Base-by-base conservation (phyloP, 2,888 invertebrate genomes). In the Leptarthrus brevirostris region DNA sequence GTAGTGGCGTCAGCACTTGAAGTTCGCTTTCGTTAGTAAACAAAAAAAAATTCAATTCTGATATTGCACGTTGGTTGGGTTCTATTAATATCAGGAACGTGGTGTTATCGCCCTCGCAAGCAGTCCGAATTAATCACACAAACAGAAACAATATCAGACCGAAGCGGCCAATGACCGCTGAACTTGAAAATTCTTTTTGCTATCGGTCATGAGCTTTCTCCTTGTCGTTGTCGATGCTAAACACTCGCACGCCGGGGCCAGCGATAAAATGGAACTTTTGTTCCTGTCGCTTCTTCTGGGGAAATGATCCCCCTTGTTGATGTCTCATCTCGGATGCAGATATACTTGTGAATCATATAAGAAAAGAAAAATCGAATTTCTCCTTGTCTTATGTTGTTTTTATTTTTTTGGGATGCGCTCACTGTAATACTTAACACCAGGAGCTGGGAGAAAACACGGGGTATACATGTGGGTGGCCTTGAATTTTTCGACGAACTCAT, bases 151-250 rank as follows among this genome's bases (percentile, higher is more conserved):
- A 66, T 66, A 66, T 66, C 47, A 44, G 36, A 26, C 18, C 22
- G 10, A 5, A 10, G 24, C 64, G 64, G 64, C 64, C 70, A 54
- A 36, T 74, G 75, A 75, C 75, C 73, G 75, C 52, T 75, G 75
- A 75, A 75, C 75, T 75, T 75, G 75, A 75, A 75, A 75, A 74
- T 75, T 64, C 73, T 74, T 73, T 58, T 30, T 61, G 70, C 54
- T 71, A 71, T 71, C 70, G 70, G 70, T 71, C 70, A 71, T 71
- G 44, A 64, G 44, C 64, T 44, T 22, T 14, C 22, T 10, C 61
- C 30, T 3, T 30, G 3, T 30, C 3, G 3, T 30, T 30, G 3
- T 3, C 30, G 8, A 3, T 5, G 30, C 3, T 5, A 30, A 30
- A 30, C 30, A 30, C 36, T 36, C n/a, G n/a, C n/a, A n/a, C n/a